Base-by-base conservation (phyloP, 2,888 invertebrate species). In the Choreutis nemorana region DNA sequence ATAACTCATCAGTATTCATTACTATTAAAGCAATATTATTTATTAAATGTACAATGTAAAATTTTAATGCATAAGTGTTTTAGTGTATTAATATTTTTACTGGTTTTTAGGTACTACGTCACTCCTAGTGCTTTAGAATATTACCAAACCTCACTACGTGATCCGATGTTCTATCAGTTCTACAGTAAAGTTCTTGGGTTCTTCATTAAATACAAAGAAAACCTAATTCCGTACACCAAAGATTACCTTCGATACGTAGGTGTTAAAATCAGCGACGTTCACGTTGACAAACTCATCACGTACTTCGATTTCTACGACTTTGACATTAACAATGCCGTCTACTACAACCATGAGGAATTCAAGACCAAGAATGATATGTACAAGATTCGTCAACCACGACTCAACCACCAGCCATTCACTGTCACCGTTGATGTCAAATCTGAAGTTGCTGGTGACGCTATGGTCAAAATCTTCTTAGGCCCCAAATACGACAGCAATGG, bases 121-220 rank as follows among this genome's bases (percentile, higher is more conserved):
- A 46, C 77, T 11, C 85, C 87, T n/a, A 78, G 83, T 14, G 81
- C 83, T 10, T 66, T 87, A 26, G 82, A 86, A 51, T 83, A 83
- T 52, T 83, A 81, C 51, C 81, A 82, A 46, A 86, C 87, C 4
- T 81, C 84, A 36, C 55, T 86, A 44, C 84, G 88, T 38, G 89
- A 90, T 56, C 89, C 89, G 10, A 81, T 83, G 16, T 87, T 87
- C 82, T 90, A 84, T 61, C 82, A 84, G 36, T 59, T 88, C 31
- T 85, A 84, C 65, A 83, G 84, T 60, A 82, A 82, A 42, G 75
- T 87, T 45, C 40, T 82, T 30, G 57, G 73, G 29, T 81, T 77
- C 46, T 81, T 84, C 59, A 63, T 78, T 46, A 81, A 82, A 35
- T 87, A 83, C 77, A 81, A 81, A 46, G 41, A 57, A 36, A 55